phyloP scores from a whole-genome alignment of 2,888 invertebrate genomes.

The Hirtodrosophila histrioides region DNA sequence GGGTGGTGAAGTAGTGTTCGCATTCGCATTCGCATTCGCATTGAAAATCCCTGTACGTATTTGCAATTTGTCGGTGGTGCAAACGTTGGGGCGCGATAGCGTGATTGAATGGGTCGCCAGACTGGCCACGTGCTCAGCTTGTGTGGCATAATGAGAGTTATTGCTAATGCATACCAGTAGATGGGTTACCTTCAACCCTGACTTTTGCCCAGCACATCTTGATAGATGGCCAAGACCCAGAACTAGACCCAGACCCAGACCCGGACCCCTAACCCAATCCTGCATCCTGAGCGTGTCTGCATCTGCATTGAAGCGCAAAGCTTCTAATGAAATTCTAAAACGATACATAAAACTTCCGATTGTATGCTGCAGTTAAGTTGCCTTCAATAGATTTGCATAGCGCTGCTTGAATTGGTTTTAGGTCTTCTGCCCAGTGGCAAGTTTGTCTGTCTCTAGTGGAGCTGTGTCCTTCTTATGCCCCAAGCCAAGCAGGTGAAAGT shows the following conservation, averaged over 20 bases:
- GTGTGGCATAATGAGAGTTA: constrained; percentile 72
- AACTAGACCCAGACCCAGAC: constrained; percentile 1
- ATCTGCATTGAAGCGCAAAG: constrained; percentile 41
- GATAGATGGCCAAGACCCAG: constrained; percentile 45
- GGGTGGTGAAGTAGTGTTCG: neutral
- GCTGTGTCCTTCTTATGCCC: constrained; percentile 33
- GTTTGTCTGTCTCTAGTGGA: constrained; percentile 26
- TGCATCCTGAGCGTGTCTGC: constrained; percentile 19
- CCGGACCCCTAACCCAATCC: neutral
- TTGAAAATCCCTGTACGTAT: constrained; percentile 63
- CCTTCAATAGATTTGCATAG: constrained; percentile 40
- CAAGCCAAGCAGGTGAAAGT: constrained; percentile 47
- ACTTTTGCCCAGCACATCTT: constrained; percentile 20
- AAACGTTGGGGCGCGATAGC: constrained; percentile 63
- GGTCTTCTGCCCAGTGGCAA: constrained; percentile 23
- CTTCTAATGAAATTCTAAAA: constrained; percentile 66
- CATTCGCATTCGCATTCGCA: constrained; percentile 43
- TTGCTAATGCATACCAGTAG: constrained; percentile 69
- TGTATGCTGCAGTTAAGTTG: constrained; percentile 46
- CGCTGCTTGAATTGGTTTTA: constrained; percentile 31
- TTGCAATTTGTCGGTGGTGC: constrained; percentile 65
- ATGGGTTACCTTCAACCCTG: constrained; percentile 1
- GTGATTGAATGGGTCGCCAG: constrained; percentile 73
- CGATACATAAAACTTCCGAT: constrained; percentile 63
- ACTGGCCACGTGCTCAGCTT: constrained; percentile 42